Base-by-base conservation (phyloP, 2,888 invertebrate genomes). In the Drosophila kambysellisi region DNA sequence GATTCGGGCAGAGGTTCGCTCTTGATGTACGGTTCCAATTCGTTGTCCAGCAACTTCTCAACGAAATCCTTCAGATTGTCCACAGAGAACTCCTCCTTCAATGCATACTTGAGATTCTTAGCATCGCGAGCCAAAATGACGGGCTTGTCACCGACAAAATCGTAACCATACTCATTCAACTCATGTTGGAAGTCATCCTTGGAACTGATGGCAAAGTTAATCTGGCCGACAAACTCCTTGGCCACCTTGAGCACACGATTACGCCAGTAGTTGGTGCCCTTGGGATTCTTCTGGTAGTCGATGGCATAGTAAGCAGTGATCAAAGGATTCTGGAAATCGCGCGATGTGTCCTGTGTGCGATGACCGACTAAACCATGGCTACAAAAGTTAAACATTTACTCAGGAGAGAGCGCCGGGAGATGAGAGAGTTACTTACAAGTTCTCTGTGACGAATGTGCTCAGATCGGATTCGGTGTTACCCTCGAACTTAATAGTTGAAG, bases 231-330 rank as follows among this genome's bases (percentile, higher is more conserved):
- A 71, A 92, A 93, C 57, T 92, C 92, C 80, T 93, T 93, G 46
- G 93, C 93, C 33, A 95, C 96, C 94, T 99, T 99, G 88, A 99
- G 95, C 59, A 99, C 96, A 81, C 99, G 96, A 94, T 99, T 99
- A 90, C 99, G 96, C 99, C 99, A 99, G 95, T 99, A 99, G 94
- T 99, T 99, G 61, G 99, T 99, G 57, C 98, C 99, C 94, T 99
- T 99, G 32, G 96, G 95, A 93, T 99, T 99, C 94, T 99, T 99
- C 35, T 96, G 95, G 91, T 99, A 99, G 94, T 99, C 99, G 15
- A 99, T 98, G 82, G 95, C 95, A 93, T 96, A 99, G 94, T 98
- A 99, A 35, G 97, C 99, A 63, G 98, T 96, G 51, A 99, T 95
- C 74, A 98, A 93, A 2, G 99, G 99, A 91, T 96, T 96, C 88